Conservation (phyloP, 2,113 vertebrate species). For the Panurus biarmicus region DNA sequence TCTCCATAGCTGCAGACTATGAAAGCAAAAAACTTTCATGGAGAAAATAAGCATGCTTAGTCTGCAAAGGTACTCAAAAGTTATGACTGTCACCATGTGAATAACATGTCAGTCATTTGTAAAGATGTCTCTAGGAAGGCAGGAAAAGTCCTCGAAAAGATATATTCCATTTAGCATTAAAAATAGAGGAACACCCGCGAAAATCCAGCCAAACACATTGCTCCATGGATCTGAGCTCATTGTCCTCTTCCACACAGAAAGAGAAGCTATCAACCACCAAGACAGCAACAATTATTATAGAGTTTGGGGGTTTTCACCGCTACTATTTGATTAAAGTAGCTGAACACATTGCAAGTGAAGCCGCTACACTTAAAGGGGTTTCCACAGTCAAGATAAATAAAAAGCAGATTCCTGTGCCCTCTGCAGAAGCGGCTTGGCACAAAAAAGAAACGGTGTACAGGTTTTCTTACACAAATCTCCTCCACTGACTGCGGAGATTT, state of each 20-base stretch:
- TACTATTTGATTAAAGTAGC: not conserved
- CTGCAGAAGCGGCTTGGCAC: not conserved
- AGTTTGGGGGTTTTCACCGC: accelerated
- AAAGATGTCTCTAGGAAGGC: not conserved
- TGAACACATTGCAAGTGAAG: not conserved
- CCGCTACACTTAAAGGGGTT: not conserved
- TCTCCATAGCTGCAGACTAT: not conserved
- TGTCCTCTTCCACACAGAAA: not conserved
- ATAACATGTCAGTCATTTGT: not conserved
- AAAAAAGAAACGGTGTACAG: accelerated
- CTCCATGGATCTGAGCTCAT: not conserved
- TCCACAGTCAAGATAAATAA: not conserved
- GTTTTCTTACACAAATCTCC: not conserved
- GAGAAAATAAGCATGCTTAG: not conserved
- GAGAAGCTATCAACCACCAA: not conserved
- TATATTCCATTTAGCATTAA: not conserved
- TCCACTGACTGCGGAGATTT: not conserved
- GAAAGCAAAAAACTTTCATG: not conserved
- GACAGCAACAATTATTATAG: not conserved
- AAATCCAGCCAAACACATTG: not conserved
- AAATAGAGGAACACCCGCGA: not conserved
- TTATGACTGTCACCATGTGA: not conserved
- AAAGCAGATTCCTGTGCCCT: not conserved
- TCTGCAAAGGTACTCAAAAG: not conserved
- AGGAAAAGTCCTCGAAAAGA: not conserved